Evolutionary conservation across 2,888 invertebrate genomes (phyloP).

Genomic region (Stenodera caucasica): DNA sequence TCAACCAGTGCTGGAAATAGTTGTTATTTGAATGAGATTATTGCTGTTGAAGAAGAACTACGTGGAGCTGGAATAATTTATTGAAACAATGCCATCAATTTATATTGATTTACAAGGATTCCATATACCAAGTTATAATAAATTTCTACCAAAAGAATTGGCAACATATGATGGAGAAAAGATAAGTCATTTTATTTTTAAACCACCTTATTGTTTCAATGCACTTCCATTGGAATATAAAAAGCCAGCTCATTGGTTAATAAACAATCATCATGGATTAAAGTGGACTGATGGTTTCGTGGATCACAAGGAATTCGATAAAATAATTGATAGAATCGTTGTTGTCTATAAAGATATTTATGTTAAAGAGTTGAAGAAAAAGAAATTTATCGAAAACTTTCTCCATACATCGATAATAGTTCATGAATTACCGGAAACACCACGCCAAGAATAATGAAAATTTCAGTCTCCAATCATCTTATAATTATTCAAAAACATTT

Average conservation of each 20-base stretch:
- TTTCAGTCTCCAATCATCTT: slow-evolving; percentile 29
- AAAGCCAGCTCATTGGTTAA: neutral
- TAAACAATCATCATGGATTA: neutral
- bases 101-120: neutral
- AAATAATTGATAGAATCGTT: neutral
- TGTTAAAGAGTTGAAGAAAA: neutral
- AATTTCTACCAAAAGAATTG: neutral
- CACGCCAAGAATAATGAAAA: slow-evolving; percentile 40
- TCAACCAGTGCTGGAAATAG: neutral
- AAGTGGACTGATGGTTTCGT: neutral
- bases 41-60: neutral
- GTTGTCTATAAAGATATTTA: neutral
- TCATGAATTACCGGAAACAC: neutral
- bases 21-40: neutral
- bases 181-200: neutral
- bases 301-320: neutral
- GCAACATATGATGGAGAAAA: neutral
- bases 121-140: neutral
- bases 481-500: slow-evolving; percentile 33
- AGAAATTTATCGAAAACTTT: neutral
- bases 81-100: neutral
- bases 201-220: neutral
- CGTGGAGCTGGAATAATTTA: neutral
- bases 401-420: neutral
- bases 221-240: neutral